Conservation (phyloP, 1,140 invertebrate species). For the Propsilocerus akamusi region DNA sequence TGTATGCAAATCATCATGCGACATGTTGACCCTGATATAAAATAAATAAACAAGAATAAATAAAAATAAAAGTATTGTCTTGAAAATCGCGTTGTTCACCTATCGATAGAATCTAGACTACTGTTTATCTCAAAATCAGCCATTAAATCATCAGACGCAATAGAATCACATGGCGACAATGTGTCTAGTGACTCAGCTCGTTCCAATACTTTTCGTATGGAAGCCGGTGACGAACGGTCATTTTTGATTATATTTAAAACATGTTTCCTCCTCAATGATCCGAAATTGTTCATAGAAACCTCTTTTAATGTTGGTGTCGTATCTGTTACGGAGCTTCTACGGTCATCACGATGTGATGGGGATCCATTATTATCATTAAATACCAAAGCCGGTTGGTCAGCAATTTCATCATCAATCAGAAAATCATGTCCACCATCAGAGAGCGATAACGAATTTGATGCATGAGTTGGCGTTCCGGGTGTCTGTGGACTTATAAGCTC, state of each 20-base stretch:
- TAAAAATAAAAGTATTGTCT: background rate
- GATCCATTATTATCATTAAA: slow-evolving; percentile 38
- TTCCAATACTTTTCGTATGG: slow-evolving; percentile 21
- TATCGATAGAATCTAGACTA: slow-evolving; percentile 47
- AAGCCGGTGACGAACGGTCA: slow-evolving; percentile 20
- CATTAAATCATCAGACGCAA: slow-evolving; percentile 67
- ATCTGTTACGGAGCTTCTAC: slow-evolving; percentile 11
- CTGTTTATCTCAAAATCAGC: slow-evolving; percentile 61
- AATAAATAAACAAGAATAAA: slow-evolving; percentile 5
- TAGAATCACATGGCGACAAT: slow-evolving; percentile 54
- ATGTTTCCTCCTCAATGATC: slow-evolving; percentile 15
- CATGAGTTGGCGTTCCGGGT: slow-evolving; percentile 56
- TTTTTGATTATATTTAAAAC: slow-evolving; percentile 18
- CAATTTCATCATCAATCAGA: slow-evolving; percentile 77
- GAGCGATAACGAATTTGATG: slow-evolving; percentile 51
- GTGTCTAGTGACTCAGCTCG: slow-evolving; percentile 50
- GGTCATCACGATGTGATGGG: slow-evolving; percentile 8
- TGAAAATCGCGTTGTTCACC: slow-evolving; percentile 23
- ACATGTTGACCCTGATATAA: slow-evolving; percentile 26
- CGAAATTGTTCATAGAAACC: slow-evolving; percentile 5
- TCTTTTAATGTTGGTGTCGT: slow-evolving; percentile 13
- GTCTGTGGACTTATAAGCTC: slow-evolving; percentile 19
- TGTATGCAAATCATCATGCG: slow-evolving; percentile 29
- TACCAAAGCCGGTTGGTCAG: slow-evolving; percentile 68
- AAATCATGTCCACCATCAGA: slow-evolving; percentile 45